Evolutionary conservation across 2,113 vertebrate genomes (phyloP).

Genomic region (Antechinus stuartii): DNA sequence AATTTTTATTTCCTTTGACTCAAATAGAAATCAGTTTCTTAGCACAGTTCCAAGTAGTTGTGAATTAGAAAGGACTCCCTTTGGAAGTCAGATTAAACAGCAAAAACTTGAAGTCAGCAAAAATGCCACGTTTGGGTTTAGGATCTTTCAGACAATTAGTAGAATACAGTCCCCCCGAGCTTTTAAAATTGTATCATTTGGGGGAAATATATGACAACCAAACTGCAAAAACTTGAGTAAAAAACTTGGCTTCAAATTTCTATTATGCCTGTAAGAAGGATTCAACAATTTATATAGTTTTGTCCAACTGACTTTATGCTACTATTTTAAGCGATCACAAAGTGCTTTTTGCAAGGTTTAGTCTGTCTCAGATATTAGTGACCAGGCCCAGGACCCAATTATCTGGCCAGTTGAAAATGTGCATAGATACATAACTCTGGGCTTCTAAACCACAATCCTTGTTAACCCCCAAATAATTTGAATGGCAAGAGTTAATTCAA

Average conservation of each 20-base stretch:
- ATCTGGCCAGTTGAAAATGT: neutral
- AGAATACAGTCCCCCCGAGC: neutral
- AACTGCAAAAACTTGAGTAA: neutral
- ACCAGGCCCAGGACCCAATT: neutral
- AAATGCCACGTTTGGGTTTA: neutral
- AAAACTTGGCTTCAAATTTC: neutral
- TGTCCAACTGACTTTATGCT: neutral
- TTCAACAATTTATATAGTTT: neutral
- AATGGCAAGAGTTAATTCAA: neutral
- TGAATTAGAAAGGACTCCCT: neutral
- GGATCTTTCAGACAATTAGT: neutral
- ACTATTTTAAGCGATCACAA: conserved; percentile 1
- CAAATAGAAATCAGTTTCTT: neutral
- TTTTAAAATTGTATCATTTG: neutral
- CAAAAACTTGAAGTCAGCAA: neutral
- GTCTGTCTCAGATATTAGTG: neutral
- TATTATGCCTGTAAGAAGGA: neutral
- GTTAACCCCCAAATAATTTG: neutral
- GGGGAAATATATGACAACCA: neutral
- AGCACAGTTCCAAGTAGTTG: neutral
- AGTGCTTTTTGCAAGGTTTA: neutral
- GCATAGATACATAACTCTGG: neutral
- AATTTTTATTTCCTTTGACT: neutral
- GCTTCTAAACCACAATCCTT: neutral
- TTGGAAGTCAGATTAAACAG: neutral